Evolutionary conservation across 2,113 vertebrate genomes (phyloP), one percentile per base, ranked within the genome.

Genomic region (Thunnus thynnus): DNA sequence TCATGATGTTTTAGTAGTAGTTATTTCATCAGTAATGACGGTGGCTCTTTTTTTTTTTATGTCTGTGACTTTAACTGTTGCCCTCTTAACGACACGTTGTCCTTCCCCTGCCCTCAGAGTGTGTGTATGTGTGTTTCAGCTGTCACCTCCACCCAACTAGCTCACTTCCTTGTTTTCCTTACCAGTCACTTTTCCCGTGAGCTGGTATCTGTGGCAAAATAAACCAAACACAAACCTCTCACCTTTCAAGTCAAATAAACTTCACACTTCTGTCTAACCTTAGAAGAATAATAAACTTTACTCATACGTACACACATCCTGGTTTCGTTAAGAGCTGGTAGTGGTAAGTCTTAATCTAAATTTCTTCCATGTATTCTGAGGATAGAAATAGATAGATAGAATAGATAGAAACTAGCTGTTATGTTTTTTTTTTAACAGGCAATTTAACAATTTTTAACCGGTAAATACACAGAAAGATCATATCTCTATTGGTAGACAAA

Each of bases 231-330:
- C 71, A 83, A 88, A 89, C 91, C 88, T 90, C 84, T 91, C 89
- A 92, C 90, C 93, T 92, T 86, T 78, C 76, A 88, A 89, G 87
- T 85, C 85, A 93, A 90, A 94, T 89, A 91, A 89, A 91, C 88
- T 65, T 83, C 2, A 63, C 77, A 76, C 82, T 75, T 64, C 68
- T 70, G 54, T 36, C 56, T 82, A 78, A 74, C 80, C 82, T 72
- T 48, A 41, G 60, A 88, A 88, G 80, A 91, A 91, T n/a, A 92
- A 94, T 85, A 90, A 92, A 82, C 86, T 76, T 58, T 10, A 61
- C 72, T 36, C 69, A 4, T 50, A 52, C 20, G 6, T 62, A 13
- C 74, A 69, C 56, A 79, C 83, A 78, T 88, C 80, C 87, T 85
- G 70, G 17, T 36, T 30, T 55, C 4, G 3, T 2, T 27, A 13